Evolutionary conservation across 2,113 vertebrate genomes (phyloP), one percentile per base, ranked within the genome.

Genomic region (Cyprinus carpio): DNA sequence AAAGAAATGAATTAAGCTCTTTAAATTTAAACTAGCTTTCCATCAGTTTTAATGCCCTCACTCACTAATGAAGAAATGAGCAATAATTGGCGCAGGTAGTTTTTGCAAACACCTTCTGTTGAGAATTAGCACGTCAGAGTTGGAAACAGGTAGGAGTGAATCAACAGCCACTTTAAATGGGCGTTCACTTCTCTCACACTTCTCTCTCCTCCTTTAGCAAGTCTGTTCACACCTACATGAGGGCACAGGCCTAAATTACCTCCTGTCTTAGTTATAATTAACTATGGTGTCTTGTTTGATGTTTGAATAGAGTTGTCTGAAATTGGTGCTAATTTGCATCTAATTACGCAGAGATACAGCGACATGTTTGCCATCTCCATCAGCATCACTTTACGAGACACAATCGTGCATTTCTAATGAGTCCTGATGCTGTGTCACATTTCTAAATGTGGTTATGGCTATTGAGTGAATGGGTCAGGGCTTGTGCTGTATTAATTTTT

Each of bases 111-210:
- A 77, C 75, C 75, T 77, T 77, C 75, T 77, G 75, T 12, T 9
- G 34, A 49, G 25, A 77, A 85, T 85, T 85, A 81, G 65, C 84
- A 85, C 40, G 8, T 81, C 51, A 54, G n/a, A 71, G 49, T 6
- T 69, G 23, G 75, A 37, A 46, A 51, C 31, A 74, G 54, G 40
- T 67, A 54, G 58, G 62, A 67, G 72, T 49, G 75, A 78, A 69
- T 40, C 74, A 65, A 86, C 46, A 77, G 80, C 51, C 54, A 23
- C 18, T 31, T 77, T 77, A 58, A 60, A 20, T 6, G 37, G 34
- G 46, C 29, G 4, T 77, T 34, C 34, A 9, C 49, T 58, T 6
- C 20, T 40, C 49, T 82, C 71, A 25, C 58, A 64, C 79, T 75
- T 34, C 51, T 10, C 25, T 83, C 62, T 74, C 56, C 54, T 64